Evolutionary conservation across 2,113 vertebrate genomes (phyloP).

Genomic region (Craseonycteris thonglongyai): DNA sequence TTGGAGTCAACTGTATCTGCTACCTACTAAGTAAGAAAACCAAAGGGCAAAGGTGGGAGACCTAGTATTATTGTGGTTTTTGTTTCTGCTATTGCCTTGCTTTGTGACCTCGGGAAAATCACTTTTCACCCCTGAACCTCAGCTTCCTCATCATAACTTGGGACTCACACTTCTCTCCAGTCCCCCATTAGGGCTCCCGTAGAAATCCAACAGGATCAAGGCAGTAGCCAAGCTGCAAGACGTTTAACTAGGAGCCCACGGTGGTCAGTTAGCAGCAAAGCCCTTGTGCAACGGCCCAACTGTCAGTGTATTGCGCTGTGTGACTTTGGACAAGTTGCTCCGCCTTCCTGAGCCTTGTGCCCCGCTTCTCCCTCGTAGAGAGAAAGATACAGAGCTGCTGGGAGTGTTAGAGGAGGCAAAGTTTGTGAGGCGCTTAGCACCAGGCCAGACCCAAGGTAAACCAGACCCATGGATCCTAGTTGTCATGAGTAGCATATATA

Average conservation of each 20-base stretch:
- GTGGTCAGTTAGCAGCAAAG: not conserved
- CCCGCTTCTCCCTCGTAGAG: not conserved
- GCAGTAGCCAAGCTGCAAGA: not conserved
- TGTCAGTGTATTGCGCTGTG: not conserved
- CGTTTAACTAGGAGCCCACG: accelerated
- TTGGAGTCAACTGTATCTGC: not conserved
- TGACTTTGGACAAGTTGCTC: not conserved
- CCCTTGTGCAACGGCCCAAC: accelerated
- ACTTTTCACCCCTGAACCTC: not conserved
- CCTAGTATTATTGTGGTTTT: accelerated
- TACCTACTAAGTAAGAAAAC: not conserved
- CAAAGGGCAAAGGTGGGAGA: accelerated
- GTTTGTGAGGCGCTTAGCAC: no score
- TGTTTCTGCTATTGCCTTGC: not conserved
- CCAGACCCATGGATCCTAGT: no score
- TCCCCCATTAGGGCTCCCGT: accelerated
- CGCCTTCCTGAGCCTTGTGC: not conserved
- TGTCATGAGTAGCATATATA: accelerated
- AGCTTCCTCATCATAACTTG: not conserved
- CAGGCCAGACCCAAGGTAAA: not conserved
- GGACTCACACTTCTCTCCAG: not conserved
- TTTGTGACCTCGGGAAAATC: not conserved
- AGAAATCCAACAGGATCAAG: not conserved
- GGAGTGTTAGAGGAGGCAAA: accelerated
- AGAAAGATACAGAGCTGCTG: not conserved